These are phyloP conservation scores for Phylloscopus trochiloides DNA, from an alignment of 2,113 vertebrate genomes.

Conservation along the genomic window DNA sequence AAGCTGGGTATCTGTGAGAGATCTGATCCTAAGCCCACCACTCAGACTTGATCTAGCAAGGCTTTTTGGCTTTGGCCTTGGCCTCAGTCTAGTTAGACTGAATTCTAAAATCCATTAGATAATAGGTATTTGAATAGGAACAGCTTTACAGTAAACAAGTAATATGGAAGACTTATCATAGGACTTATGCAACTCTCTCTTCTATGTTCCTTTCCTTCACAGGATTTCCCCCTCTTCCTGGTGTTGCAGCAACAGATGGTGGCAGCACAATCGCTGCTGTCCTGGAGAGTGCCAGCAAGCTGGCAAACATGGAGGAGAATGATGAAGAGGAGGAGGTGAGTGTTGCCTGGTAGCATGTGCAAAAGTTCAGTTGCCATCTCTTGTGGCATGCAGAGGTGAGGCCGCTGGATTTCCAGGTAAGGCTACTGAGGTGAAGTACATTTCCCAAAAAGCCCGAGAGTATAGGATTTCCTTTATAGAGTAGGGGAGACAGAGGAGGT, in stretches of 20 bases:
- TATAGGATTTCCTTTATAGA: background rate
- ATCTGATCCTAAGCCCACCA: background rate
- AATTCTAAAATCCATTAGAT: background rate
- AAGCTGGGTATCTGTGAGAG: background rate
- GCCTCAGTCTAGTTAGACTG: background rate
- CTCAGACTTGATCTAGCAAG: background rate
- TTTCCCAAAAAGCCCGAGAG: background rate
- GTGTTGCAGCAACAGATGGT: constrained; percentile 70
- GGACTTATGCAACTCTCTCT: background rate
- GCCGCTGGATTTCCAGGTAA: background rate
- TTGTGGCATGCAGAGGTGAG: background rate
- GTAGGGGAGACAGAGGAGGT: background rate
- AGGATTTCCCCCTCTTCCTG: constrained; percentile 96
- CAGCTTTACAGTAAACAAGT: background rate
- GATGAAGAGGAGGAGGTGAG: constrained; percentile 79
- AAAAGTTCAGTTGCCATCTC: background rate
- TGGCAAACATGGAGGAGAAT: constrained; percentile 73
- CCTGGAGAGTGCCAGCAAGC: constrained; percentile 82
- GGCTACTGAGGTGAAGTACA: background rate
- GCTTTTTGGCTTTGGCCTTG: background rate
- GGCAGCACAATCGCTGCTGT: constrained; percentile 76
- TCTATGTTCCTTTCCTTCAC: background rate
- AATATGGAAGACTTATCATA: background rate
- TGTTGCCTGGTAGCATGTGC: background rate
- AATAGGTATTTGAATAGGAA: background rate